A percentile compares a stretch with the other conserved stretches of the same genome.
Evolutionary conservation across 2,888 invertebrate species (phyloP).

Genomic region (Harpalus rufipes): DNA sequence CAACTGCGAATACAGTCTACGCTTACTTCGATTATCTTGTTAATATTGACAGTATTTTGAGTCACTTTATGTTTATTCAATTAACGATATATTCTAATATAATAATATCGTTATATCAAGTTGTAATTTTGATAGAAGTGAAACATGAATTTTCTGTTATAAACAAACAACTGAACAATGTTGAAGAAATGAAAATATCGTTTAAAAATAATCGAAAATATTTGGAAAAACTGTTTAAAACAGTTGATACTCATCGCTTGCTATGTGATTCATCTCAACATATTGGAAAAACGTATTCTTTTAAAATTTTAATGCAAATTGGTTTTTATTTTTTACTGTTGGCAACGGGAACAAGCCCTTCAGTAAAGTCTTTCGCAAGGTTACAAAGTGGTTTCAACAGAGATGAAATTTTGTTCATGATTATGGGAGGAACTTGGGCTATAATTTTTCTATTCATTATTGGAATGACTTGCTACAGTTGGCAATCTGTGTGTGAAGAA

Average conservation of each 20-base stretch:
- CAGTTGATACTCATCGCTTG: conserved; percentile 1
- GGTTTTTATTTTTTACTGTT: conserved; percentile 41
- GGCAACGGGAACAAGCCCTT: not conserved
- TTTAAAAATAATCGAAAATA: conserved; percentile 12
- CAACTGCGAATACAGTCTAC: not conserved
- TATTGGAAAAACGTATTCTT: conserved; percentile 34
- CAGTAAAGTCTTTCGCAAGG: conserved; percentile 14
- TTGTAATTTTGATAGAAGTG: conserved; percentile 16
- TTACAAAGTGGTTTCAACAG: not conserved
- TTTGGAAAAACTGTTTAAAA: not conserved
- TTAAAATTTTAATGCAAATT: conserved; percentile 22
- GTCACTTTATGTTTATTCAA: conserved; percentile 30
- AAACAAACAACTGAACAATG: not conserved
- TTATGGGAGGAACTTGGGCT: conserved; percentile 8
- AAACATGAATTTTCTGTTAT: conserved; percentile 24
- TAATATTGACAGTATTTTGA: not conserved
- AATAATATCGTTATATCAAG: conserved; percentile 15
- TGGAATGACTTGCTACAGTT: conserved; percentile 11
- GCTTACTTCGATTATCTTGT: conserved; percentile 12
- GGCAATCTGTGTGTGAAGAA: conserved; percentile 1
- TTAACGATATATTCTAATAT: not conserved
- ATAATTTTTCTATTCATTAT: conserved; percentile 12
- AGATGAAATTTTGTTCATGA: not conserved
- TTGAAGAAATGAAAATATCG: not conserved
- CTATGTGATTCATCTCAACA: not conserved